Evolutionary conservation across 2,888 invertebrate genomes (phyloP).

Genomic region (Macaria liturata): DNA sequence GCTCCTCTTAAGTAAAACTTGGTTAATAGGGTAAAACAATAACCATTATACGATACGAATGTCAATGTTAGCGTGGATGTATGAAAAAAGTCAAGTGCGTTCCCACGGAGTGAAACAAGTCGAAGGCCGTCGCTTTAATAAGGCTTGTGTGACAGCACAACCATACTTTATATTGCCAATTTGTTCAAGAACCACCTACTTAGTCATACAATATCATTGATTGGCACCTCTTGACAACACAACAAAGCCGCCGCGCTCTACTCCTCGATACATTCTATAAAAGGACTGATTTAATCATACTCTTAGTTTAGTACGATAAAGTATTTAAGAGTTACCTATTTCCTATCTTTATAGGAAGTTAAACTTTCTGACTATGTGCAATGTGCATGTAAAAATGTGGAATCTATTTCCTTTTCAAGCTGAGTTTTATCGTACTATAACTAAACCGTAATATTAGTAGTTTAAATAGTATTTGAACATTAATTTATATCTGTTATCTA

Average conservation of each 20-base stretch:
- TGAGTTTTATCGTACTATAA: no score
- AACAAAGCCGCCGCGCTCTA: conserved; percentile 42
- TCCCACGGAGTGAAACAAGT: conserved; percentile 54
- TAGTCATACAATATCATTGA: conserved; percentile 58
- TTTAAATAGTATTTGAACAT: no score
- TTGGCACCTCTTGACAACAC: conserved; percentile 55
- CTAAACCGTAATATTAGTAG: no score
- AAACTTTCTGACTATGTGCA: no score
- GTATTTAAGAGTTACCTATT: no score
- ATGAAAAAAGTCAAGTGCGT: conserved; percentile 58
- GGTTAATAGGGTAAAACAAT: conserved; percentile 47
- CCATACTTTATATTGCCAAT: conserved; percentile 51
- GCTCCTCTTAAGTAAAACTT: conserved; percentile 41
- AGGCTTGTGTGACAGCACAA: conserved; percentile 45
- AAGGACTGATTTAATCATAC: conserved; percentile 29
- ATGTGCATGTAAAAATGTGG: no score
- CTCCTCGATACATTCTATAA: conserved; percentile 22
- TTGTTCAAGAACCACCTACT: conserved; percentile 55
- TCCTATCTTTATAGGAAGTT: no score
- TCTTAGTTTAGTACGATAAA: no score
- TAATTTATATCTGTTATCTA: conserved; percentile 28
- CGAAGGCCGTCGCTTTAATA: conserved; percentile 55
- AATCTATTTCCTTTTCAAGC: no score
- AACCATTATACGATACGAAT: conserved; percentile 43
- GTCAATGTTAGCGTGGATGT: conserved; percentile 50